Evolutionary conservation across 2,888 invertebrate genomes (phyloP), one percentile per base, ranked within the genome.

Genomic region (Crepidodera aurea): DNA sequence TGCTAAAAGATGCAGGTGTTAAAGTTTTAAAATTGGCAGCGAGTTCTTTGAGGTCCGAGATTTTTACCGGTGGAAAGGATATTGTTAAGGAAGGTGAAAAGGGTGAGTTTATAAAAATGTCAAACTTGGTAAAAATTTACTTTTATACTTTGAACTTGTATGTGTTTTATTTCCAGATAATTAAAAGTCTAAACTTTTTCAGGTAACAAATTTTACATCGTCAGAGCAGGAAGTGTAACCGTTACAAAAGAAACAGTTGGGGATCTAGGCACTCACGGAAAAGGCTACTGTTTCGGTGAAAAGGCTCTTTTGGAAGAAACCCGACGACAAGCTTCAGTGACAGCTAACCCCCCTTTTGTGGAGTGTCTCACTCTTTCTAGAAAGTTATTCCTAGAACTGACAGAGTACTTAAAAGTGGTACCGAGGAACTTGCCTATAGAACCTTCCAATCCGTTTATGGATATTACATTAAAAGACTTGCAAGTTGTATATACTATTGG

Each of bases 191-290:
- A n/a, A n/a, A n/a, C n/a, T n/a, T n/a, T 37, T 29, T 39, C 13
- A 63, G 63, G 94, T 1, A 93, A 94, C 77, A 92, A 92, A 70
- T 96, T 96, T 82, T 95, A 91, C 75, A 93, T 96, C 61, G 93
- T 95, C 73, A 90, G 92, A 66, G 91, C 91, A 1, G 93, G 93
- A 10, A 88, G 86, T 8, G 93, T 93, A 3, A 85, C 86, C 48
- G 87, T 92, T 51, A 89, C 88, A 8, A 90, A 90, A 75, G 83
- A 84, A 15, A 85, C 85, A 12, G 53, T 55, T 51, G 55, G 59
- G 16, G 8, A 46, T 6, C 25, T 56, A 3, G 50, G 46, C 8
- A n/a, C 18, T 12, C 29, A 42, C 8, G 25, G 19, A 1, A 54
- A 40, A 13, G 65, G 65, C 13, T 58, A 65, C 16, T 59, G 19